Evolutionary conservation across 1,140 invertebrate genomes (phyloP).

Genomic region (Brachionus calyciflorus): DNA sequence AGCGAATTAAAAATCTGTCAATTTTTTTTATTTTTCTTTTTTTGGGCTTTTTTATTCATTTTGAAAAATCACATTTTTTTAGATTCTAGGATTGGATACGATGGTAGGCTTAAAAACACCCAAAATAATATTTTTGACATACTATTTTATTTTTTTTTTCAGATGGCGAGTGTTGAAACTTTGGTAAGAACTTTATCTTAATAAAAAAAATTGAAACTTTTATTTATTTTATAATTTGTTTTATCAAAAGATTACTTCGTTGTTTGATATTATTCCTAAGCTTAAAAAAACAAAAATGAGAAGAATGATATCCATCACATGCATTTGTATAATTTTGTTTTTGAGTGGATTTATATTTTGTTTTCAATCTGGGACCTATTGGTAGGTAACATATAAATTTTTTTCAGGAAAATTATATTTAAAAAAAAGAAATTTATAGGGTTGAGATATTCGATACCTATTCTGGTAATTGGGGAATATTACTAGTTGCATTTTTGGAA

Average conservation of each 20-base stretch:
- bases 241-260: conserved; percentile 67
- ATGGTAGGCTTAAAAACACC: conserved; percentile 46
- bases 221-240: neutral
- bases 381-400: neutral
- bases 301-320: conserved; percentile 64
- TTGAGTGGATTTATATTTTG: conserved; percentile 69
- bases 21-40: no score
- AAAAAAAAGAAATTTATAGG: no score
- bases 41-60: no score
- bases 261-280: conserved; percentile 69
- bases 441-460: conserved; percentile 71
- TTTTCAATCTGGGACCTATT: conserved; percentile 53
- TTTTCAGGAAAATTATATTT: neutral
- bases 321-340: conserved; percentile 66
- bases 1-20: no score
- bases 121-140: neutral
- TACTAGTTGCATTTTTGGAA: conserved; percentile 71
- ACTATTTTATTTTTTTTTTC: neutral
- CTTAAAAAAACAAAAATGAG: conserved; percentile 56
- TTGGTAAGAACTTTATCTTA: neutral
- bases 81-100: conserved; percentile 49
- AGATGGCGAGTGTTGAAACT: conserved; percentile 27
- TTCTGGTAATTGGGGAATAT: conserved; percentile 69
- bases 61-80: neutral
- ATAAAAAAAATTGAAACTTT: neutral